Evolutionary conservation across 2,797 vertebrate genomes (phyloP).

Genomic region (Oryzias dopingdopingensis): DNA sequence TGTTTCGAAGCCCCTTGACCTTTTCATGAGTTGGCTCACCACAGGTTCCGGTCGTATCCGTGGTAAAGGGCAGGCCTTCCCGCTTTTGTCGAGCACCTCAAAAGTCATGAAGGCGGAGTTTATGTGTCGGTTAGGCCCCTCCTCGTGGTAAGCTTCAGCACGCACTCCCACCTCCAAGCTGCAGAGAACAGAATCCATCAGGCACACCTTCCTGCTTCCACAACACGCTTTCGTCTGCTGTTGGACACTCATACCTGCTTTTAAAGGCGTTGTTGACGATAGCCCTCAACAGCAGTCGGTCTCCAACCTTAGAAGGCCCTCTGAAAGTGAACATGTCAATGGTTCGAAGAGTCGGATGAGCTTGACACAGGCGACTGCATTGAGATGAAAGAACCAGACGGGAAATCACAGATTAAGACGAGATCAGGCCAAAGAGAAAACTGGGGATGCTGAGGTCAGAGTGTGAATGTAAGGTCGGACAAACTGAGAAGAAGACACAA

Average conservation of each 20-base stretch:
- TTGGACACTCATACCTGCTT: constrained; percentile 77
- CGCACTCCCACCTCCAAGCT: constrained; percentile 96
- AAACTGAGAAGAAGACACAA: no score
- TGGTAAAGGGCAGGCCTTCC: constrained; percentile 79
- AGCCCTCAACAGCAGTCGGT: constrained; percentile 87
- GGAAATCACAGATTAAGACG: neutral
- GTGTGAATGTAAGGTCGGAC: no score
- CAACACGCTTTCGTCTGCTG: neutral
- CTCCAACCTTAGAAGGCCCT: constrained; percentile 90
- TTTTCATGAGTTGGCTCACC: constrained; percentile 68
- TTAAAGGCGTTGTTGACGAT: constrained; percentile 95
- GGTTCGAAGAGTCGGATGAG: constrained; percentile 84
- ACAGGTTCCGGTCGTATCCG: constrained; percentile 82
- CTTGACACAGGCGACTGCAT: constrained; percentile 86
- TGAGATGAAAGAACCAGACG: neutral
- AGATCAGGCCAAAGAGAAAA: no score
- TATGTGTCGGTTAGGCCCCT: constrained; percentile 83
- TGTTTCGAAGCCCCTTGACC: no score
- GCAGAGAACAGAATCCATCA: constrained; percentile 19
- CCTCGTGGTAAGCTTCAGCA: constrained; percentile 87
- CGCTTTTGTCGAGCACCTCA: constrained; percentile 81
- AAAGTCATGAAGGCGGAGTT: constrained; percentile 98
- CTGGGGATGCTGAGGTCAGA: no score
- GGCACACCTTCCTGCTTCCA: neutral
- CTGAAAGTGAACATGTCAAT: constrained; percentile 98